Evolutionary conservation across 1,140 invertebrate species (phyloP).

Genomic region (Drosophila trapezifrons): DNA sequence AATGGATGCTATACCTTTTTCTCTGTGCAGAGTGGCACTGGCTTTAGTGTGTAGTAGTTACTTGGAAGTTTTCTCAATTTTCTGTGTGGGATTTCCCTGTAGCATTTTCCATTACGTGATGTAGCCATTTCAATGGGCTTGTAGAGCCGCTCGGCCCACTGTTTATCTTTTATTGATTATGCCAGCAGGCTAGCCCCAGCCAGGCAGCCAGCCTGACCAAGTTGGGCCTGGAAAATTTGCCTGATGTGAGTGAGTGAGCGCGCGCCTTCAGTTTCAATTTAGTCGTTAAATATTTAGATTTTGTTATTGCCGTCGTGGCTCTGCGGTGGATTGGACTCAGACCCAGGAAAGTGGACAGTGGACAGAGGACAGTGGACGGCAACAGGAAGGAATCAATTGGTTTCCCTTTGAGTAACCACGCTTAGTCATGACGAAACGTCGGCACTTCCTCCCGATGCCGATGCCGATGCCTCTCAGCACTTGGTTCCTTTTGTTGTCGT

Average conservation of each 20-base stretch:
- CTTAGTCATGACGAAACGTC: slow-evolving; percentile 63
- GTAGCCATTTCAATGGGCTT: slow-evolving; percentile 59
- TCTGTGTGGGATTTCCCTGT: slow-evolving; percentile 60
- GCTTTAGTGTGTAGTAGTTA: slow-evolving; percentile 11
- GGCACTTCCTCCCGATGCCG: slow-evolving; percentile 62
- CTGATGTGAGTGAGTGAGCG: slow-evolving; percentile 60
- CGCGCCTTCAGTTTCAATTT: slow-evolving; percentile 77
- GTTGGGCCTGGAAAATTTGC: slow-evolving; percentile 68
- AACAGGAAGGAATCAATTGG: slow-evolving; percentile 81
- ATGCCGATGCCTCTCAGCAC: slow-evolving; percentile 13
- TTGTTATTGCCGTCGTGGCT: slow-evolving; percentile 54
- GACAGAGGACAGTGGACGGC: slow-evolving; percentile 20
- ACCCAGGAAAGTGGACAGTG: not conserved
- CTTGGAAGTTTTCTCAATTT: slow-evolving; percentile 20
- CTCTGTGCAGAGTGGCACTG: not conserved
- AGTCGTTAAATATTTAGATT: slow-evolving; percentile 82
- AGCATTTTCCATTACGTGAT: slow-evolving; percentile 74
- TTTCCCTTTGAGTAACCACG: slow-evolving; percentile 65
- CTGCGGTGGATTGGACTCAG: slow-evolving; percentile 14
- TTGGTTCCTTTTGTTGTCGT: slow-evolving; percentile 67
- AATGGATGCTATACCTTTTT: not conserved
- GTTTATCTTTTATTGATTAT: slow-evolving; percentile 78
- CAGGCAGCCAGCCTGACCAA: not conserved
- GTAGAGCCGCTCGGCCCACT: slow-evolving; percentile 55
- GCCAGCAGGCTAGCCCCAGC: slow-evolving; percentile 65